Base-by-base conservation (phyloP, 2,888 invertebrate genomes). In the Ectemnius continuus region DNA sequence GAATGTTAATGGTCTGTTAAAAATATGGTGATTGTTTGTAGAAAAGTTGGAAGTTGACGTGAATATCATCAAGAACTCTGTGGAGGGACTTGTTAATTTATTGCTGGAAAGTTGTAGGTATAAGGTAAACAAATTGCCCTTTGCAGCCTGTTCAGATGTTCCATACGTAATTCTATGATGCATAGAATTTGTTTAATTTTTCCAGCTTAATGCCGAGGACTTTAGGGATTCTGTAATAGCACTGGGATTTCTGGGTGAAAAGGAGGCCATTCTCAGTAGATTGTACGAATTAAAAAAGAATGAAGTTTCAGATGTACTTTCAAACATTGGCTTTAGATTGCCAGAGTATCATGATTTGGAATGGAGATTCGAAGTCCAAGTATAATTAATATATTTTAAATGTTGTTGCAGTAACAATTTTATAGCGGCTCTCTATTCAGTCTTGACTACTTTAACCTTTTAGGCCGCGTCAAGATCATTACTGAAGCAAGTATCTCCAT, bases 31-130 rank as follows among this genome's bases (percentile, higher is more conserved):
- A 3, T 36, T 67, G 61, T 20, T 70, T 73, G 91, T 91, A 94
- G 94, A 94, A 84, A 95, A 94, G 87, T 88, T 95, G 58, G 90
- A 92, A 68, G 92, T 94, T 14, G 91, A 93, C 47, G 73, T 92
- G 11, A 91, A 92, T 75, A 88, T 90, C 61, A 93, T 95, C 28
- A 93, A 93, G 87, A 94, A 94, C 88, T 92, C 95, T 57, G 93
- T 96, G 14, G 94, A 95, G 91, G 95, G 95, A 20, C 90, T 96
- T 66, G 93, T 95, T n/a, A 94, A 95, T 88, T 92, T 96, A 62
- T 91, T 96, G 62, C 91, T 95, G 18, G 94, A 96, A 90, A 94
- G 94, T 78, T 94, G 94, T 82, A 95, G 94, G 91, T 92, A 94
- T 78, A 94, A 94, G 91, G 94, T 94, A 89, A 70, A 5, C 13